Evolutionary conservation across 64 coral and sea anemone species (phyloP), one percentile per base, ranked within the genome.

Genomic region (Anthopleura sola): DNA sequence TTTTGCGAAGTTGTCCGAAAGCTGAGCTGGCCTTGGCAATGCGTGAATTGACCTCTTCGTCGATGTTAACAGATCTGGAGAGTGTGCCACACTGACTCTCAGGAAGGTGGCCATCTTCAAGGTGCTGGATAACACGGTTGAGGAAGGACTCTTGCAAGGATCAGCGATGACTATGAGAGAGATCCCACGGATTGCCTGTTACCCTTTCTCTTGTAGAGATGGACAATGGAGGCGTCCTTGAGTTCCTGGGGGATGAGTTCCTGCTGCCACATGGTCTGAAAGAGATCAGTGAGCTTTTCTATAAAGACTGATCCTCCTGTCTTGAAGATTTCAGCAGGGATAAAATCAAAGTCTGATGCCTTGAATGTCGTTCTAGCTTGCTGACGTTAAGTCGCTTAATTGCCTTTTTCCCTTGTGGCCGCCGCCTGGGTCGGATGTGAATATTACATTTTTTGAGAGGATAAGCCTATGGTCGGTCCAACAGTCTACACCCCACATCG

Each of bases 291-390:
- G 48, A 87, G 50, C 40, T 78, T 78, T 4, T 57, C 5, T 3
- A 55, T 58, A 13, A 60, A 26, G 21, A 37, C 44, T 55, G 86
- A 23, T 26, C 86, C 86, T 13, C 46, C 26, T 78, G 86, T 4
- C 29, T 78, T 87, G 86, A 28, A 87, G 2, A 87, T 53, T n/a
- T 87, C 86, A 56, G 86, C 75, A 79, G 86, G 86, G 32, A 87
- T 87, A 16, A 47, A 69, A 18, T 87, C 36, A 21, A 71, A 3
- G n/a, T 71, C 86, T 26, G 86, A 71, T 10, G 86, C 71, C 77
- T 75, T 89, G 46, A 5, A 5, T 3, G 46, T 48, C 11, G 7
- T 17, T 71, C 36, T 74, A 86, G 26, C 66, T 86, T 86, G 84
- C 58, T 46, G 84, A 49, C 64, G 60, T 86, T 44, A 3, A 86